Evolutionary conservation across 2,888 invertebrate species (phyloP).

Genomic region (Apomyelois bistriatella): DNA sequence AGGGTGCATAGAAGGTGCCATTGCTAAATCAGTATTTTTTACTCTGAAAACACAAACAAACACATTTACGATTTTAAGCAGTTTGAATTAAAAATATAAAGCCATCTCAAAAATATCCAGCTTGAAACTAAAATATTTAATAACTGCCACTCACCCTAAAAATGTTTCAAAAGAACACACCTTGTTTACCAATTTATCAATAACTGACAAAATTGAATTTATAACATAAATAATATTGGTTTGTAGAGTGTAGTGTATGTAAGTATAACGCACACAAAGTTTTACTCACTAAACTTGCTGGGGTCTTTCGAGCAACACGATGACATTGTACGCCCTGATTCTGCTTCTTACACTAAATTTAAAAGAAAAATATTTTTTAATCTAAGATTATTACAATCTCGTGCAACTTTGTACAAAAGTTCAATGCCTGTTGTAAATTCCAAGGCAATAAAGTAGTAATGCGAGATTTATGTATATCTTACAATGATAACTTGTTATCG

Average conservation of each 20-base stretch:
- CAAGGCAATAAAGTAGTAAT: constrained; percentile 17
- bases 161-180: constrained; percentile 3
- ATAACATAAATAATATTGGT: background rate
- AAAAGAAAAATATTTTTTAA: constrained; percentile 48
- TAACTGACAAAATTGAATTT: background rate
- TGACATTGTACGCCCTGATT: constrained; percentile 44
- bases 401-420: constrained; percentile 73
- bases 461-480: background rate
- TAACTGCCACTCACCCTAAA: constrained; percentile 45
- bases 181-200: background rate
- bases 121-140: constrained; percentile 25
- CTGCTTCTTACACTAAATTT: constrained; percentile 57
- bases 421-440: constrained; percentile 46
- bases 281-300: constrained; percentile 61
- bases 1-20: constrained; percentile 61
- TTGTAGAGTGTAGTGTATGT: constrained; percentile 5
- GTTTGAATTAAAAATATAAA: no score
- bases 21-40: constrained; percentile 26
- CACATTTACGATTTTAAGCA: no score
- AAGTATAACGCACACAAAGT: background rate
- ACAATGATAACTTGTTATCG: background rate
- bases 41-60: constrained; percentile 39
- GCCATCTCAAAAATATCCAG: constrained; percentile 40
- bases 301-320: constrained; percentile 35
- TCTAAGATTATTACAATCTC: constrained; percentile 24